Percentiles rank a stretch among this genome's conserved stretches.
Evolutionary conservation across 2,113 vertebrate species (phyloP).

Genomic region (Columba janthina): DNA sequence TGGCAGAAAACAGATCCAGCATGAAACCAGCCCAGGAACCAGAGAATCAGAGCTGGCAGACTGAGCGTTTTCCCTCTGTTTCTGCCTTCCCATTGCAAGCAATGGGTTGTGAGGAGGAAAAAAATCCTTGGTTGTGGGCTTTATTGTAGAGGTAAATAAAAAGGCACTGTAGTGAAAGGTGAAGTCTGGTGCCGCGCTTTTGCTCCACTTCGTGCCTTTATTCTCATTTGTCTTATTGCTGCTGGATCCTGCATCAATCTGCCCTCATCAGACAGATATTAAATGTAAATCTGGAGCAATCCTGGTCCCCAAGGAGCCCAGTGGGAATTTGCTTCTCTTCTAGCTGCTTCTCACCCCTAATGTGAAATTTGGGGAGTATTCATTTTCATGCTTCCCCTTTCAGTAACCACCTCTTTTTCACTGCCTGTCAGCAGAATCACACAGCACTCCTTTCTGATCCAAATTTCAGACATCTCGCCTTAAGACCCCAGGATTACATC

Average conservation of each 20-base stretch:
- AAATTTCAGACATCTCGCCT: constrained; percentile 7
- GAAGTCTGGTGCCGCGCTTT: not conserved
- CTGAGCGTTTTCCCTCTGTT: not conserved
- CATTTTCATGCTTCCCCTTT: not conserved
- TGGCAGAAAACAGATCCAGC: not conserved
- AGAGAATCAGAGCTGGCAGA: not conserved
- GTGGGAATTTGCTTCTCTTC: not conserved
- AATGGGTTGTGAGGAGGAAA: accelerated
- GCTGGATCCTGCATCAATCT: not conserved
- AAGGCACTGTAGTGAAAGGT: not conserved
- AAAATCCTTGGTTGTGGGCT: not conserved
- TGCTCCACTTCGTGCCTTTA: not conserved
- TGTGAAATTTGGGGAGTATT: not conserved
- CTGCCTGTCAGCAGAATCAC: constrained; percentile 27
- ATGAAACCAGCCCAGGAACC: not conserved
- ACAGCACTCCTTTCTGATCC: constrained; percentile 2
- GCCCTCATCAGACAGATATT: not conserved
- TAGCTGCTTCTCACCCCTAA: not conserved
- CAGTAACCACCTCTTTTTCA: not conserved
- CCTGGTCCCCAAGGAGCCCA: not conserved
- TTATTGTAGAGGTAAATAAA: not conserved
- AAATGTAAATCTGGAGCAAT: not conserved
- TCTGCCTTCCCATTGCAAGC: not conserved
- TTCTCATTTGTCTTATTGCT: not conserved
- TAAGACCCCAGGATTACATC: constrained; percentile 40